Percentiles rank a stretch among this genome's conserved stretches.
These are phyloP conservation scores for Pherbina coryleti DNA, from an alignment of 2,888 invertebrate species.

Conservation along the genomic window DNA sequence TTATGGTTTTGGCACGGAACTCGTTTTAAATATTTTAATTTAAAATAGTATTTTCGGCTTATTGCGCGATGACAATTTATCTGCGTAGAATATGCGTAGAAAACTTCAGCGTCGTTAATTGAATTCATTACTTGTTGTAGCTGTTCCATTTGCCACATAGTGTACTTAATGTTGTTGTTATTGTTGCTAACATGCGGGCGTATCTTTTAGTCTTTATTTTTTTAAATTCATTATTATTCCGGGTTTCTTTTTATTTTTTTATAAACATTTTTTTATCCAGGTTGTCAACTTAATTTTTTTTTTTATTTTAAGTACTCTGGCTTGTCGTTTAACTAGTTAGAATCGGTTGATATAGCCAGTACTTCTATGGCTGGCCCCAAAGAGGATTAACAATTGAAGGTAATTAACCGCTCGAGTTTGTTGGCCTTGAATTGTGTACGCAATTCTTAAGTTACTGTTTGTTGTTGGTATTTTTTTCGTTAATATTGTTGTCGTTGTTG, in stretches of 20 bases:
- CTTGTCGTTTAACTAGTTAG: neutral
- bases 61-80: neutral
- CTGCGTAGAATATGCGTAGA: neutral
- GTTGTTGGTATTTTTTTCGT: neutral
- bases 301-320: neutral
- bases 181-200: neutral
- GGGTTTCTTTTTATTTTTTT: neutral
- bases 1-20: neutral
- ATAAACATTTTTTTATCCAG: neutral
- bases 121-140: constrained; percentile 58
- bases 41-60: neutral
- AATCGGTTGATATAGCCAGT: neutral
- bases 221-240: neutral
- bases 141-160: neutral
- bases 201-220: neutral
- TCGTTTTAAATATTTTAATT: neutral
- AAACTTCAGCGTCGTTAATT: constrained; percentile 60
- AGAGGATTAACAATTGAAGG: constrained; percentile 47
- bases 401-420: constrained; percentile 62
- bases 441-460: neutral
- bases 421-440: constrained; percentile 57
- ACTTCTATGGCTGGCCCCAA: neutral
- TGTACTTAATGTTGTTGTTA: neutral
- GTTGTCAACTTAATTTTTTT: neutral
- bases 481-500: neutral